A percentile compares a stretch with the other conserved stretches of the same genome.
Evolutionary conservation across 1,140 invertebrate genomes (phyloP).

Genomic region (Pseudoatta argentina): DNA sequence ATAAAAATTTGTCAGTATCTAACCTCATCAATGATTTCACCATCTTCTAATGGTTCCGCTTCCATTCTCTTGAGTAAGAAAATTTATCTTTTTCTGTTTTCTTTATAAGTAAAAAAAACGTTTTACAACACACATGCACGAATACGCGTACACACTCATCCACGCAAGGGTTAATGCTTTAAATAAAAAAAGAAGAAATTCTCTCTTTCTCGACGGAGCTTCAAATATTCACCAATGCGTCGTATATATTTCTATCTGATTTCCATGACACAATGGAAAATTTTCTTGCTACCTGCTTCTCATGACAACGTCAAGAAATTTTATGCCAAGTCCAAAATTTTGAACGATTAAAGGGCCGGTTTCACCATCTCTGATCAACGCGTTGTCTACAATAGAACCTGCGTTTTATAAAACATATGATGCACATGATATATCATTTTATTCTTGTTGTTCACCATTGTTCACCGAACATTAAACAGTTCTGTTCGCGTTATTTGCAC

Average conservation of each 20-base stretch:
- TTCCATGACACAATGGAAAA: background rate
- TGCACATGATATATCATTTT: too few species aligned
- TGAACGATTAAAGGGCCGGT: background rate
- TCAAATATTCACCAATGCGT: background rate
- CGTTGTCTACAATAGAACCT: too few species aligned
- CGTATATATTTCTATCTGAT: background rate
- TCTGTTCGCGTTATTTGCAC: too few species aligned
- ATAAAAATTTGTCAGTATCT: conserved; percentile 64
- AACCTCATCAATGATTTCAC: conserved; percentile 83
- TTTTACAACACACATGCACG: background rate
- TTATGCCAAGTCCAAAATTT: background rate
- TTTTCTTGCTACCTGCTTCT: background rate
- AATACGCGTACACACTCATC: background rate
- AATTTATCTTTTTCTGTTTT: background rate
- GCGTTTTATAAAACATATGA: too few species aligned
- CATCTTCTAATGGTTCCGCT: conserved; percentile 83
- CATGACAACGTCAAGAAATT: background rate
- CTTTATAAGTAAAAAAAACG: background rate
- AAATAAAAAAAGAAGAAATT: background rate
- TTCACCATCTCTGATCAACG: too few species aligned
- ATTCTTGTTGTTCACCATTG: too few species aligned
- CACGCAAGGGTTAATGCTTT: background rate
- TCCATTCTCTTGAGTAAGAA: conserved; percentile 75
- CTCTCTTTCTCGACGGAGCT: background rate
- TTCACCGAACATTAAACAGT: too few species aligned